These are phyloP conservation scores for Drosophila buzzatii DNA, from an alignment of 2,888 invertebrate species.

Conservation along the genomic window DNA sequence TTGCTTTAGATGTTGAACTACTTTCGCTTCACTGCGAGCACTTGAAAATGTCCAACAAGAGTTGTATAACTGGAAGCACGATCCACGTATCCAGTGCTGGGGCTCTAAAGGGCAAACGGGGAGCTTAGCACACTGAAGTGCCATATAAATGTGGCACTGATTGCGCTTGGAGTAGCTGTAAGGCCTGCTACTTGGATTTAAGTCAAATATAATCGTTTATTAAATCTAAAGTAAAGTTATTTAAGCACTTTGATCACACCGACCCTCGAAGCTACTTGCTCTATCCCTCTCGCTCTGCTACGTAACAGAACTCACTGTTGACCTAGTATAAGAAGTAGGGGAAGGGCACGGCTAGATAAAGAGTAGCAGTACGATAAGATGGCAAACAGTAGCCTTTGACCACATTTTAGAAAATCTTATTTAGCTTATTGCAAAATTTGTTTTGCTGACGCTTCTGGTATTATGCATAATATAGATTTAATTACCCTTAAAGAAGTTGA, in stretches of 20 bases:
- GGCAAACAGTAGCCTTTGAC: slow-evolving; percentile 4
- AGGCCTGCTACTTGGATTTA: slow-evolving; percentile 62
- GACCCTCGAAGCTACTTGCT: slow-evolving; percentile 12
- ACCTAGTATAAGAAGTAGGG: slow-evolving; percentile 53
- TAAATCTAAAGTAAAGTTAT: slow-evolving; percentile 79
- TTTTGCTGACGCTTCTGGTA: neutral
- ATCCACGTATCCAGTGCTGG: slow-evolving; percentile 1
- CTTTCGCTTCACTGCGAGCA: slow-evolving; percentile 52
- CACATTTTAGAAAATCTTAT: neutral
- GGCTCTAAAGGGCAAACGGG: slow-evolving; percentile 40
- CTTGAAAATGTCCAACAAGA: slow-evolving; percentile 69
- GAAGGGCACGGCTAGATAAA: slow-evolving; percentile 37
- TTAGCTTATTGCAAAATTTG: neutral
- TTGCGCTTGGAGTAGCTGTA: slow-evolving; percentile 62
- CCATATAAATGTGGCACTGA: slow-evolving; percentile 66
- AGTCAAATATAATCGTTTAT: slow-evolving; percentile 76
- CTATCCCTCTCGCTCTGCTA: neutral
- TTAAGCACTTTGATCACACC: slow-evolving; percentile 66
- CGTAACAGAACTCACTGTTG: slow-evolving; percentile 23
- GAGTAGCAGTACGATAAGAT: slow-evolving; percentile 10
- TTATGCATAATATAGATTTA: neutral
- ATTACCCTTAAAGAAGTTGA: neutral
- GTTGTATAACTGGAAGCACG: slow-evolving; percentile 65
- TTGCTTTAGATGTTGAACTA: slow-evolving; percentile 71
- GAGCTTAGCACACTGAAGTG: slow-evolving; percentile 58